Evolutionary conservation across 2,113 vertebrate species (phyloP).

Genomic region (Epinephelus fuscoguttatus): DNA sequence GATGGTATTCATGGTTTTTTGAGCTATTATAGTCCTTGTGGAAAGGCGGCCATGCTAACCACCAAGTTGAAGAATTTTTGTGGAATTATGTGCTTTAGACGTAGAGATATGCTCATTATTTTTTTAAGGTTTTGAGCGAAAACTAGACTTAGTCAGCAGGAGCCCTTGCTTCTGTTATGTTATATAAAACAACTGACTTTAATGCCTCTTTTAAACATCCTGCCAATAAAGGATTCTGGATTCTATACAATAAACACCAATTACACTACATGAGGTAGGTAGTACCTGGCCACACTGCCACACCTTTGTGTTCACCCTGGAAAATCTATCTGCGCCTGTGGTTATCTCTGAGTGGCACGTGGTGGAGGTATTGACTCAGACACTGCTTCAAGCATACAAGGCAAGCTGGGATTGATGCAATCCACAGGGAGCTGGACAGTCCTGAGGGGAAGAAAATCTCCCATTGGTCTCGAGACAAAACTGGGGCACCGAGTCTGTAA

Average conservation of each 20-base stretch:
- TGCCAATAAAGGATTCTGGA: neutral
- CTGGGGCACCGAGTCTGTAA: conserved; percentile 69
- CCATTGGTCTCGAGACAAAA: conserved; percentile 69
- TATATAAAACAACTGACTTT: neutral
- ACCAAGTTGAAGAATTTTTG: neutral
- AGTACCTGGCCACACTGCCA: conserved; percentile 10
- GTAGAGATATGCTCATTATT: neutral
- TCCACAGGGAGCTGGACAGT: conserved; percentile 69
- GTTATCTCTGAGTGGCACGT: conserved; percentile 67
- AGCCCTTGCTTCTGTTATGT: neutral
- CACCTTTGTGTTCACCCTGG: conserved; percentile 33
- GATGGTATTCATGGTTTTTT: conserved; percentile 28
- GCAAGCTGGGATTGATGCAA: conserved; percentile 72
- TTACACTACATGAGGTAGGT: conserved; percentile 8
- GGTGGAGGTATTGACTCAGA: conserved; percentile 71
- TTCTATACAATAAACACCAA: conserved; percentile 3
- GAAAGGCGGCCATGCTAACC: neutral
- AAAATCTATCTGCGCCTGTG: conserved; percentile 51
- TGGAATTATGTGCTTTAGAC: neutral
- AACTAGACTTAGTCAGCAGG: neutral
- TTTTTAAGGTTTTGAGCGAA: neutral
- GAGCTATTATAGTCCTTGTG: neutral
- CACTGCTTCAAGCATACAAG: conserved; percentile 54
- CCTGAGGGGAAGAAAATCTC: conserved; percentile 68
- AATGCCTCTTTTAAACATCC: neutral